Conservation (phyloP, 2,113 vertebrate species). For the Emydura subglobosa region DNA sequence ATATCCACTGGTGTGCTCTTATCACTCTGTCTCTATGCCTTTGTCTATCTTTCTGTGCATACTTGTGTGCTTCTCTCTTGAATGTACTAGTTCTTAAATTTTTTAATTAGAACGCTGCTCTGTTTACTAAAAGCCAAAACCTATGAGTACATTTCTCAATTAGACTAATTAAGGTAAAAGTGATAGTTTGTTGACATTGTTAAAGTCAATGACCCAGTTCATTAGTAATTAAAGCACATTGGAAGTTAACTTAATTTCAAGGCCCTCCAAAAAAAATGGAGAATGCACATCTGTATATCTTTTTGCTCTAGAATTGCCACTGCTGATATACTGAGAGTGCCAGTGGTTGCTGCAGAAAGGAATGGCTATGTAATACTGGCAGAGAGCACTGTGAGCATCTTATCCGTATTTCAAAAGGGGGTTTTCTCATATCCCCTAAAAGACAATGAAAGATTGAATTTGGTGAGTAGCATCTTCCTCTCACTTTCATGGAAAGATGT, state of each 20-base stretch:
- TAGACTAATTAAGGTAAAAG: constrained; percentile 58
- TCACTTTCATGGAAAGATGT: neutral
- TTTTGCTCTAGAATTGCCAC: neutral
- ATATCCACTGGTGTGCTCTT: neutral
- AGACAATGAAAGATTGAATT: neutral
- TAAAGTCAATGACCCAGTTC: constrained; percentile 60
- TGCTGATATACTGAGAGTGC: neutral
- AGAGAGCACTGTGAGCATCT: neutral
- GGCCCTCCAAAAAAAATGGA: constrained; percentile 36
- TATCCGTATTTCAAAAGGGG: constrained; percentile 14
- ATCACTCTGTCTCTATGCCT: neutral
- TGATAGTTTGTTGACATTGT: constrained; percentile 70
- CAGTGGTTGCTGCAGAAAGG: neutral
- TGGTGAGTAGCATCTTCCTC: constrained; percentile 29
- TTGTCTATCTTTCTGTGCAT: neutral
- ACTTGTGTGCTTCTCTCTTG: neutral
- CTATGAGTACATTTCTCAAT: constrained; percentile 37
- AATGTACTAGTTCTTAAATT: neutral
- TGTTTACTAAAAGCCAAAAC: constrained; percentile 30
- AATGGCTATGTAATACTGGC: neutral
- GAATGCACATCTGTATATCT: constrained; percentile 46
- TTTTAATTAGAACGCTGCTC: constrained; percentile 33
- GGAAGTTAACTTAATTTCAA: constrained; percentile 68
- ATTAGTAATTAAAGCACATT: constrained; percentile 69
- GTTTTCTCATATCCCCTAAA: constrained; percentile 26